Evolutionary conservation across 2,113 vertebrate genomes (phyloP).

Genomic region (Oryzias javanicus): DNA sequence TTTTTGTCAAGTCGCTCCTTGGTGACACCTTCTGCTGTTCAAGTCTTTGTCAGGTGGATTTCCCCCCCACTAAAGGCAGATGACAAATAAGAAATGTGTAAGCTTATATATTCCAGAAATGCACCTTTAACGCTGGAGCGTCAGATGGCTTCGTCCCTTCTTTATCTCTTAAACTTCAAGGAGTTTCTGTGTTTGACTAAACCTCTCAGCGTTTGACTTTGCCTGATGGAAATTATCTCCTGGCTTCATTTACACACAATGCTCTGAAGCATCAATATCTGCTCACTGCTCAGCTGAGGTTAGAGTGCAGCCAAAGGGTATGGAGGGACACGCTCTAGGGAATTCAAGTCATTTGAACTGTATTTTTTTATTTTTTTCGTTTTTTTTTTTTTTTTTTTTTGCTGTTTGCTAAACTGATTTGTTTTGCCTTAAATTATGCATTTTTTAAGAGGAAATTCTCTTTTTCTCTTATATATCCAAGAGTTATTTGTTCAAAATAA

Average conservation of each 20-base stretch:
- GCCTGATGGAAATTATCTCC: constrained; percentile 68
- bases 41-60: constrained; percentile 8
- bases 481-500: too few species aligned
- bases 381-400: too few species aligned
- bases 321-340: constrained; percentile 5
- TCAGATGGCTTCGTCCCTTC: constrained; percentile 43
- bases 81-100: constrained; percentile 13
- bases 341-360: too few species aligned
- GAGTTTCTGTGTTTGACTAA: constrained; percentile 61
- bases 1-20: constrained; percentile 15
- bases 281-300: constrained; percentile 25
- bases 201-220: constrained; percentile 50
- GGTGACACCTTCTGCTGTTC: constrained; percentile 11
- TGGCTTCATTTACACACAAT: constrained; percentile 72
- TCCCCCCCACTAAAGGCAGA: constrained; percentile 18
- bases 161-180: constrained; percentile 63
- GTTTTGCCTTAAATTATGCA: not conserved
- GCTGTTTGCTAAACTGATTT: not conserved
- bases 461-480: too few species aligned
- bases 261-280: constrained; percentile 59
- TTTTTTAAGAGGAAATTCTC: too few species aligned
- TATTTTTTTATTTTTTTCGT: too few species aligned
- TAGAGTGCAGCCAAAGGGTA: constrained; percentile 14
- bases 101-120: too few species aligned
- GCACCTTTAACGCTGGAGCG: not conserved